These are phyloP conservation scores for Xanthia icteritia DNA, from an alignment of 2,888 invertebrate genomes.

Conservation along the genomic window DNA sequence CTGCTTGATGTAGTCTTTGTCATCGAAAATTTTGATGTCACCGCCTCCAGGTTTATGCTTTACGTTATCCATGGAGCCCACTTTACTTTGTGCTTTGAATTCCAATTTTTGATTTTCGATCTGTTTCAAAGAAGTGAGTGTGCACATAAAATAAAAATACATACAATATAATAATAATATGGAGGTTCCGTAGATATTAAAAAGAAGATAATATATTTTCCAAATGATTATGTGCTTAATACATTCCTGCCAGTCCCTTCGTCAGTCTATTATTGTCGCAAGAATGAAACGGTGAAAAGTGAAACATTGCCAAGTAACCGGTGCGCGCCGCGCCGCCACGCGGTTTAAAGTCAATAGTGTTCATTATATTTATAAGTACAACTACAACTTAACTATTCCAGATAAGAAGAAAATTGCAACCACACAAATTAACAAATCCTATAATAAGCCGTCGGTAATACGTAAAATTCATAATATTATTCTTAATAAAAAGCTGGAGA, in stretches of 20 bases:
- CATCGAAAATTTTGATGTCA: conserved; percentile 98
- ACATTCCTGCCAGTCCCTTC: conserved; percentile 2
- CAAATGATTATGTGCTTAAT: not conserved
- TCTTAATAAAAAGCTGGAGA: not conserved
- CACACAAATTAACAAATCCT: not conserved
- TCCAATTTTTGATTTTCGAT: conserved; percentile 97
- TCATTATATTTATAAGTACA: not conserved
- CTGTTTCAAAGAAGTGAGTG: conserved; percentile 90
- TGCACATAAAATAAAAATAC: conserved; percentile 80
- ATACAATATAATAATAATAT: conserved; percentile 56
- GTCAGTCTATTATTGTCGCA: conserved; percentile 29
- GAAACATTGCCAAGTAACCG: conserved; percentile 30
- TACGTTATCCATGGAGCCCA: conserved; percentile 97
- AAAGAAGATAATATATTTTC: not conserved
- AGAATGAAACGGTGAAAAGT: conserved; percentile 16
- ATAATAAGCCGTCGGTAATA: not conserved
- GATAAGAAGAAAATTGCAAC: conserved; percentile 42
- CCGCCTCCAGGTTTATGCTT: conserved; percentile 98
- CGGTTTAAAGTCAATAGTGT: conserved; percentile 8
- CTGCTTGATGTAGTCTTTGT: conserved; percentile 97
- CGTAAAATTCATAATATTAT: not conserved
- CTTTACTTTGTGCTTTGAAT: conserved; percentile 97
- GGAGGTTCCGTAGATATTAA: conserved; percentile 60
- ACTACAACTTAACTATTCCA: not conserved
- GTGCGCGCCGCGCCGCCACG: not conserved